Base-by-base conservation (phyloP, 1,140 invertebrate genomes). In the Aleiodes sp. region DNA sequence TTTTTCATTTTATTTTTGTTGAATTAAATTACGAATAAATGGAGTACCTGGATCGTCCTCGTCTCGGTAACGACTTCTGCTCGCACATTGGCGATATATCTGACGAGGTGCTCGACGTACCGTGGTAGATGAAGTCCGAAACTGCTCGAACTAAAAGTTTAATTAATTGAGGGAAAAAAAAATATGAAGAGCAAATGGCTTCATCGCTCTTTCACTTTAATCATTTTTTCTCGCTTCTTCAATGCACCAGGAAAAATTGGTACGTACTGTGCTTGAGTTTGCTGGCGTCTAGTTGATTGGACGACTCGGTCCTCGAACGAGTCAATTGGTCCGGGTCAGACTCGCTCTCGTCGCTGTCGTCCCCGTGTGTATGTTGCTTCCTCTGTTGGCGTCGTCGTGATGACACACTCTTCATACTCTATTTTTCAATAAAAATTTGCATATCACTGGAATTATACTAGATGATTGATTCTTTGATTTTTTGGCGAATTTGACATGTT, bases 11-110 rank as follows among this genome's bases (percentile, higher is more conserved):
- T 10, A 8, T 52, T 52, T 52, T 52, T 52, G 46, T 3, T 2
- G 46, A 68, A 60, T 68, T 61, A 37, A 41, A 65, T 70, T 60
- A 57, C 35, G 10, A 46, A 57, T 37, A 31, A 41, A 41, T 26
- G 21, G 46, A 21, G 82, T 88, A 91, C 90, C 90, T 91, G 81
- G 90, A 90, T 79, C 89, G 86, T 81, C 89, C 90, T 81, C 90
- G 88, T 77, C 90, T 87, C 75, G 91, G 90, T 73, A 93, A 85
- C 70, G 91, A 92, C 82, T 92, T 92, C 84, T 92, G 91, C 82
- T 92, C 92, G 73, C 91, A 91, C 90, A 92, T 92, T 73, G 91
- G 91, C 74, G 91, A 92, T 79, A 92, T 90, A 84, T 93, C 92
- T 75, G 92, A 92, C 37, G 91, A 92, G 69, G 91, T 93, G 85